Percentiles rank a stretch among this genome's conserved stretches.
phyloP scores from a whole-genome alignment of 2,888 invertebrate genomes.

The Watsonalla binaria region DNA sequence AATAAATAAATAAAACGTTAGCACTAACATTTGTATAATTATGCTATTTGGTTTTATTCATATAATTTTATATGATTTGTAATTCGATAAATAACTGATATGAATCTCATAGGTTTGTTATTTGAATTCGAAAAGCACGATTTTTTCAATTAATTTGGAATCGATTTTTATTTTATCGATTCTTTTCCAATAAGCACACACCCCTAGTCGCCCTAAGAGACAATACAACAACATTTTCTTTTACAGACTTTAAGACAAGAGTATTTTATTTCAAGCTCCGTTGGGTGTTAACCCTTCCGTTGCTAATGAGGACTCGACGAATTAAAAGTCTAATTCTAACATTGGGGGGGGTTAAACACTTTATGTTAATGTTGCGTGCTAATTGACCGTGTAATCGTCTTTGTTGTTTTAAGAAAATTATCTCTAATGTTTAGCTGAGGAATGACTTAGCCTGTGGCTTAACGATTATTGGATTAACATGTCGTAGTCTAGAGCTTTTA shows the following conservation, averaged over 20 bases:
- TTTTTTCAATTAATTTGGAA: no score
- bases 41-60: no score
- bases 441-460: no score
- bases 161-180: no score
- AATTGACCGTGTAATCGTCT: constrained; percentile 58
- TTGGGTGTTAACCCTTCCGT: constrained; percentile 63
- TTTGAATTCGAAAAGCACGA: no score
- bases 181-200: no score
- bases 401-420: constrained; percentile 19
- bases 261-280: constrained; percentile 57
- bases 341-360: constrained; percentile 48
- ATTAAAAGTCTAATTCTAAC: constrained; percentile 58
- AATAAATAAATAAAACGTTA: no score
- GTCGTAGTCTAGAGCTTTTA: neutral
- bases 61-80: no score
- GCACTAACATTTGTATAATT: no score
- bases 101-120: no score
- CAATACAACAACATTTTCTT: constrained; percentile 29
- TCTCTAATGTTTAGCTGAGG: no score
- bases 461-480: neutral
- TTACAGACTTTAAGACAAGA: constrained; percentile 38
- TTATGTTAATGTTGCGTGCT: constrained; percentile 47
- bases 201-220: neutral
- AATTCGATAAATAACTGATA: no score
- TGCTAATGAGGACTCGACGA: constrained; percentile 56